A percentile compares a stretch with the other conserved stretches of the same genome.
These are phyloP conservation scores for Acipenser transmontanus DNA, from an alignment of 2,797 vertebrate genomes.

Conservation along the genomic window DNA sequence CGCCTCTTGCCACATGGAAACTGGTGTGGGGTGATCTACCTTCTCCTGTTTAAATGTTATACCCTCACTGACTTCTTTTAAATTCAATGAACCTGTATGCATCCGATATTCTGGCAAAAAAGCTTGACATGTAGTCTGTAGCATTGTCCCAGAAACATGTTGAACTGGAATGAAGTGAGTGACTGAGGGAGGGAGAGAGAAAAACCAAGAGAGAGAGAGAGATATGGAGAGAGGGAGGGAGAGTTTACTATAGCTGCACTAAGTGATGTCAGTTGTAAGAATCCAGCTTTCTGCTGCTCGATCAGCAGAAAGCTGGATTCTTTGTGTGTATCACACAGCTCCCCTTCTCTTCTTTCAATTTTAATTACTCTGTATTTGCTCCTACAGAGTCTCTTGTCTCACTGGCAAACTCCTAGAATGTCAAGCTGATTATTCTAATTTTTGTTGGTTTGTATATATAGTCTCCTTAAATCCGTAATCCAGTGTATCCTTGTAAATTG, in stretches of 20 bases:
- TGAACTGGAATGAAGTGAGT: constrained; percentile 17
- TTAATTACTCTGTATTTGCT: too few species aligned
- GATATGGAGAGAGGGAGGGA: constrained; percentile 10
- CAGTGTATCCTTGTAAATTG: too few species aligned
- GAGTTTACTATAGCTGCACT: constrained; percentile 15
- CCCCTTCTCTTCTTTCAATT: too few species aligned
- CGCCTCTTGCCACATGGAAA: constrained; percentile 75
- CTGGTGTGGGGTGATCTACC: constrained; percentile 35
- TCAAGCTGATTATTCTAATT: too few species aligned
- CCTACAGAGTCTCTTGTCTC: too few species aligned
- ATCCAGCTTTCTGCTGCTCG: too few species aligned
- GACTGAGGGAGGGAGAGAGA: constrained; percentile 8
- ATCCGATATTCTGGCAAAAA: constrained; percentile 31
- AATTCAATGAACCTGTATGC: constrained; percentile 23
- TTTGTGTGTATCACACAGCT: too few species aligned
- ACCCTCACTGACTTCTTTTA: constrained; percentile 30
- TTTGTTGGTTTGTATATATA: too few species aligned
- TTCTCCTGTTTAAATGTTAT: constrained; percentile 16
- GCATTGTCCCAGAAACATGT: constrained; percentile 46
- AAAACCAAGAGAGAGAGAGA: too few species aligned
- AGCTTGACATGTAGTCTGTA: constrained; percentile 32
- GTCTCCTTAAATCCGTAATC: too few species aligned
- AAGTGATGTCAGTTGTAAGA: not conserved
- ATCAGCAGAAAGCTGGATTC: too few species aligned
- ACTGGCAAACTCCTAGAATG: too few species aligned